Evolutionary conservation across 2,797 vertebrate species (phyloP).

Genomic region (Cyclopterus lumpus): DNA sequence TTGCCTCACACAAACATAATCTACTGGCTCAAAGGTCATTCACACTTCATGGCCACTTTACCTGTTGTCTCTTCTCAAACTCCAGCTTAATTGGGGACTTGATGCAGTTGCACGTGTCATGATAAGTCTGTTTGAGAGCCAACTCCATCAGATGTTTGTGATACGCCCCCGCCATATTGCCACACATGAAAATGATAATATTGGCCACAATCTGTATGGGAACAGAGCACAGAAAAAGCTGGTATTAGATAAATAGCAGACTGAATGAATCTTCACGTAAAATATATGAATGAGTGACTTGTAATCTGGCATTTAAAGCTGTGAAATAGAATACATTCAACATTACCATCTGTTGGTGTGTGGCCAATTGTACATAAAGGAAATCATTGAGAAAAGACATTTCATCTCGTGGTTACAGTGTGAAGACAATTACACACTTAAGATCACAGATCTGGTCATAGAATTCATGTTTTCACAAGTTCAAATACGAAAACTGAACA

Average conservation of each 20-base stretch:
- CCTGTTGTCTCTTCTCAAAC: constrained; percentile 98
- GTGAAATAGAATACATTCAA: not conserved
- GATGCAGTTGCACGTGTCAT: constrained; percentile 98
- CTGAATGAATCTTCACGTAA: not conserved
- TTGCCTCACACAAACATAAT: not conserved
- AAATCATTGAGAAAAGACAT: not conserved
- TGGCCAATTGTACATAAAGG: not conserved
- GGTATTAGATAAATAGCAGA: constrained; percentile 5
- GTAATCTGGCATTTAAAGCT: not conserved
- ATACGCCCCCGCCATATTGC: constrained; percentile 96
- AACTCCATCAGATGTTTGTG: constrained; percentile 98
- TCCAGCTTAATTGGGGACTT: constrained; percentile 98
- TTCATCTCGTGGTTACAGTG: not conserved
- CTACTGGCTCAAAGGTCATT: not conserved
- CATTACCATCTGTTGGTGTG: not conserved
- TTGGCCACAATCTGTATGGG: constrained; percentile 92
- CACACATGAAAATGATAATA: constrained; percentile 96
- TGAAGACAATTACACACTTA: not conserved
- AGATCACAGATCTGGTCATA: not conserved
- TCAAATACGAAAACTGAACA: not conserved
- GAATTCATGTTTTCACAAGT: not conserved
- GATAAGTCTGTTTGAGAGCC: constrained; percentile 95
- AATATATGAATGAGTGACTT: not conserved
- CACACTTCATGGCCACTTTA: constrained; percentile 66
- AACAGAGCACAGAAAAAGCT: constrained; percentile 29